Evolutionary conservation across 2,113 vertebrate species (phyloP), one percentile per base, ranked within the genome.

Genomic region (Poicephalus gulielmi): DNA sequence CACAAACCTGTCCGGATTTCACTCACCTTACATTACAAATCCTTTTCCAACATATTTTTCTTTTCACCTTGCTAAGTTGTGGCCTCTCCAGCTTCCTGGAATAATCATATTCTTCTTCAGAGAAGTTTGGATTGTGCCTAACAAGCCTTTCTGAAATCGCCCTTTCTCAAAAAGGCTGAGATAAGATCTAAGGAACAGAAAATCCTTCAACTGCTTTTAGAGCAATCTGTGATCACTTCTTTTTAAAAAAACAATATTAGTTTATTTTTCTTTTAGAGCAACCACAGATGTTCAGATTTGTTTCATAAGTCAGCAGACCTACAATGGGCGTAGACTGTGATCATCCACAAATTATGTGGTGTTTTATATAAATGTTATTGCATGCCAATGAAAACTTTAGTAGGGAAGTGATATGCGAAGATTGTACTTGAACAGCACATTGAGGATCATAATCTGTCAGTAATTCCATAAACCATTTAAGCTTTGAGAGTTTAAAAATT

Each of bases 261-360:
- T 93, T 93, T 94, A 87, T 97, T 92, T 96, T 95, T 90, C 90
- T 92, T 97, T 70, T 28, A 81, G 83, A 96, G 83, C 77, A 94
- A 92, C 22, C 50, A 91, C 95, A 95, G 88, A 94, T 93, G 94
- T 96, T 94, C 86, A 87, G 94, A 88, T 90, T 84, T 94, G 88
- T 86, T 80, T 76, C 52, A 0, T 53, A 75, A 75, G 67, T 28
- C 90, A 95, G 95, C 59, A 92, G 85, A 94, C 25, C 96, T 83
- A 82, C 78, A 78, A 50, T 82, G 73, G 94, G 78, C 1, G 39
- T 91, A 82, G 64, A 41, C 76, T 75, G 83, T 39, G 73, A 92
- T 95, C 93, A 89, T 76, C 77, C 85, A 75, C 69, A 95, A 96
- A 94, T 63, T 67, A 87, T 37, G 94, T 68, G 81, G 74, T 18